Percentiles rank a stretch among this genome's conserved stretches.
Conservation (phyloP, 2,888 invertebrate species). For the Ypsolopha scabrella region DNA sequence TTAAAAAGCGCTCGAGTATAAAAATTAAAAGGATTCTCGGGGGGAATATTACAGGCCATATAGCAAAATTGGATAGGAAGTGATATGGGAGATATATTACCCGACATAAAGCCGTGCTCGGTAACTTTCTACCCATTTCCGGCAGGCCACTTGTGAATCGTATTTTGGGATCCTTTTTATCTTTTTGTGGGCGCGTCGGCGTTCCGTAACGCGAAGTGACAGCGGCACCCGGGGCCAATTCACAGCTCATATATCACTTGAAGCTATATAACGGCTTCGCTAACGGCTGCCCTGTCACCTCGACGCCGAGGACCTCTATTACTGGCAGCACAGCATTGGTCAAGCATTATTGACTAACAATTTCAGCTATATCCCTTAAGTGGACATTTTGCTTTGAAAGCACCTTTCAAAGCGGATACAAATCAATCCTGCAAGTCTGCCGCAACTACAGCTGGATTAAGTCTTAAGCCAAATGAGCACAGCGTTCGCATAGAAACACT, state of each 20-base stretch:
- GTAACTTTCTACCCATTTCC: conserved; percentile 65
- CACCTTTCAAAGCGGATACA: not conserved
- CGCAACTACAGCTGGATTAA: not conserved
- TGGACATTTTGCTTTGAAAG: too few relatives aligned
- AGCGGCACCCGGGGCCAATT: conserved; percentile 61
- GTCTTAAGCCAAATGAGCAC: not conserved
- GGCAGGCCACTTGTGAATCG: conserved; percentile 66
- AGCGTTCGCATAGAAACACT: not conserved
- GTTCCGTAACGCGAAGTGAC: conserved; percentile 53
- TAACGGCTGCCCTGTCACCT: conserved; percentile 63
- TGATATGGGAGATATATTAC: conserved; percentile 64
- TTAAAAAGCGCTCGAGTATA: conserved; percentile 43
- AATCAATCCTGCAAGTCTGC: not conserved
- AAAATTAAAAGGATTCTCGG: conserved; percentile 51
- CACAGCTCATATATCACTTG: conserved; percentile 66
- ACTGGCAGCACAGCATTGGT: not conserved
- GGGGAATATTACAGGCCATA: conserved; percentile 62
- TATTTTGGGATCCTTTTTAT: conserved; percentile 66
- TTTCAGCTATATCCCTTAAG: not conserved
- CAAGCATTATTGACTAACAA: not conserved
- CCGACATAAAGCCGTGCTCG: conserved; percentile 59
- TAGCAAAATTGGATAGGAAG: conserved; percentile 59
- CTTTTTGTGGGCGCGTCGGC: conserved; percentile 53
- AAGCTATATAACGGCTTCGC: conserved; percentile 49
- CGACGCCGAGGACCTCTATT: conserved; percentile 33